Conservation (phyloP, 2,113 vertebrate species). For the Pterocles burchelli region DNA sequence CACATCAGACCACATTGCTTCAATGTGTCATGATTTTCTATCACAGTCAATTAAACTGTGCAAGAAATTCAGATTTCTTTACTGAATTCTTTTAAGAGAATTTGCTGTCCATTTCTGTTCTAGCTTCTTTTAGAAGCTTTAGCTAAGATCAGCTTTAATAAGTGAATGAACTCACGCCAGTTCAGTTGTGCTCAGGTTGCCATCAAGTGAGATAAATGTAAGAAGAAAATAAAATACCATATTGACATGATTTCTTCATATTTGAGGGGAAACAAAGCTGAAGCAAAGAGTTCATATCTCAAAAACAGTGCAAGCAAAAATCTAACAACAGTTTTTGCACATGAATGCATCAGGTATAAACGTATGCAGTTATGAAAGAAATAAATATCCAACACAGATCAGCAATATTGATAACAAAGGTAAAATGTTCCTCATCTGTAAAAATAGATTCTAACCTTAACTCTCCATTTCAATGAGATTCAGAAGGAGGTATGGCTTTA, state of each 20-base stretch:
- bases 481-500: background rate
- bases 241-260: background rate
- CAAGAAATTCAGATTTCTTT: background rate
- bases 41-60: background rate
- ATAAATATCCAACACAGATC: background rate
- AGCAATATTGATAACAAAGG: background rate
- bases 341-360: background rate
- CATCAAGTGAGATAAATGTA: background rate
- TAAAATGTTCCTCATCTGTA: background rate
- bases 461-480: background rate
- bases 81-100: background rate
- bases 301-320: background rate
- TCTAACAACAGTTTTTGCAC: background rate
- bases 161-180: background rate
- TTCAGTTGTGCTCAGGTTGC: background rate
- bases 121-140: too few relatives aligned
- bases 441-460: background rate
- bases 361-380: background rate
- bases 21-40: fast-evolving
- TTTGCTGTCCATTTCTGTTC: background rate
- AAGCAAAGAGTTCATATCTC: background rate
- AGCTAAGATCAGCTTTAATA: background rate
- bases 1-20: background rate
- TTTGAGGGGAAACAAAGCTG: background rate
- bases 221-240: background rate